Percentiles rank a stretch among this genome's conserved stretches.
These are phyloP conservation scores for Pogonomyrmex barbatus DNA, from an alignment of 1,140 invertebrate species.

Conservation along the genomic window DNA sequence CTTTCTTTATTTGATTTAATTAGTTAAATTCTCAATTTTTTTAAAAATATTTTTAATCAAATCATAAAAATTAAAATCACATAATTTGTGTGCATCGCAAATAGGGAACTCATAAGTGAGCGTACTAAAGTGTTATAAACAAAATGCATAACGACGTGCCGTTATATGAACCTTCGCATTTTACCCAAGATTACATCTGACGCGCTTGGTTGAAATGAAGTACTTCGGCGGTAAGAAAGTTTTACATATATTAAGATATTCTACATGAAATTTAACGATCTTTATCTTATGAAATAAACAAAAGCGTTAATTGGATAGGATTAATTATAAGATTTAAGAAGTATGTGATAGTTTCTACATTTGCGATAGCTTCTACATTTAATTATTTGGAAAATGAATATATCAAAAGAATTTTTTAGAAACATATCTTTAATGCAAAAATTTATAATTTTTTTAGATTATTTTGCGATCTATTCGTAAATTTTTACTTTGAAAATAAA, in stretches of 20 bases:
- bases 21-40: background rate
- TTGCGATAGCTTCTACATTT: background rate
- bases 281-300: background rate
- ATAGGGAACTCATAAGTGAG: background rate
- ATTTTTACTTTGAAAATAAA: conserved; percentile 6
- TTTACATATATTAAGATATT: background rate
- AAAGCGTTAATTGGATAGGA: conserved; percentile 7
- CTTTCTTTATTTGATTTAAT: background rate
- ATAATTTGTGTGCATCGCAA: background rate
- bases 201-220: conserved; percentile 23
- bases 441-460: background rate
- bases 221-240: conserved; percentile 5
- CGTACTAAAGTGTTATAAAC: background rate
- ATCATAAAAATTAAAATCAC: background rate
- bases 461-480: background rate
- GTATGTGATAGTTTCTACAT: background rate
- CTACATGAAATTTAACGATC: background rate
- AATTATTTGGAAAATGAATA: background rate
- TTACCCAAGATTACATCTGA: background rate
- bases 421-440: background rate
- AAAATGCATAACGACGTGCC: conserved; percentile 1
- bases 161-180: background rate
- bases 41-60: background rate
- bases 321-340: conserved; percentile 17
- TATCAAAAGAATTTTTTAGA: background rate